Evolutionary conservation across 2,888 invertebrate genomes (phyloP).

Genomic region (Idaea aversata): DNA sequence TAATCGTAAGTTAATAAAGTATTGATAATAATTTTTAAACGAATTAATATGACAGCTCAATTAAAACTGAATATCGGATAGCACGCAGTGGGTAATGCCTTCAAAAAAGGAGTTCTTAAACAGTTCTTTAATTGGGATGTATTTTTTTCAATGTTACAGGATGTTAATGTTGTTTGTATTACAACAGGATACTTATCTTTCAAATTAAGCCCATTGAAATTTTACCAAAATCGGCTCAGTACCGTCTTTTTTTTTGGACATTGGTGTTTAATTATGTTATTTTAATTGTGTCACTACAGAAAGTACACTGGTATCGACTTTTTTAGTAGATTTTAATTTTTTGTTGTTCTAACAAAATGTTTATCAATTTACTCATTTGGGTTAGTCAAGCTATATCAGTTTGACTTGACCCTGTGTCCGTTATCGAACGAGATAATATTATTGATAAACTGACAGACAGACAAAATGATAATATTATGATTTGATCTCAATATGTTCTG

Average conservation of each 20-base stretch:
- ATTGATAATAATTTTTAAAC: neutral
- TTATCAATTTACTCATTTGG: neutral
- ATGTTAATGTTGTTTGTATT: no score
- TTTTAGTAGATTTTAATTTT: no score
- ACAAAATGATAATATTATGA: slow-evolving; percentile 13
- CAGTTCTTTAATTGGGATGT: neutral
- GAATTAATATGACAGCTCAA: neutral
- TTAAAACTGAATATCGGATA: neutral
- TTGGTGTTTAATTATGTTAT: no score
- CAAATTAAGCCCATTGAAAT: no score
- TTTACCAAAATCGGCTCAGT: no score
- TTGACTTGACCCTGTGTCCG: neutral
- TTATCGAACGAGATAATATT: neutral
- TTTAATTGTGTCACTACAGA: no score
- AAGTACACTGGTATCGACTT: no score
- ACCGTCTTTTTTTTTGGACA: no score
- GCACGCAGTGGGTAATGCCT: neutral
- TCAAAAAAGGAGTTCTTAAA: neutral
- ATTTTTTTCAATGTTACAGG: no score
- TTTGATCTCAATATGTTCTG: neutral
- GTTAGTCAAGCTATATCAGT: neutral
- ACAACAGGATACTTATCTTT: no score
- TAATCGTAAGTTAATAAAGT: neutral
- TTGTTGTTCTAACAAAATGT: neutral
- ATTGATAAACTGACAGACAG: slow-evolving; percentile 1